phyloP scores from a whole-genome alignment of 2,797 vertebrate genomes.

The Ctenosaura bakeri region DNA sequence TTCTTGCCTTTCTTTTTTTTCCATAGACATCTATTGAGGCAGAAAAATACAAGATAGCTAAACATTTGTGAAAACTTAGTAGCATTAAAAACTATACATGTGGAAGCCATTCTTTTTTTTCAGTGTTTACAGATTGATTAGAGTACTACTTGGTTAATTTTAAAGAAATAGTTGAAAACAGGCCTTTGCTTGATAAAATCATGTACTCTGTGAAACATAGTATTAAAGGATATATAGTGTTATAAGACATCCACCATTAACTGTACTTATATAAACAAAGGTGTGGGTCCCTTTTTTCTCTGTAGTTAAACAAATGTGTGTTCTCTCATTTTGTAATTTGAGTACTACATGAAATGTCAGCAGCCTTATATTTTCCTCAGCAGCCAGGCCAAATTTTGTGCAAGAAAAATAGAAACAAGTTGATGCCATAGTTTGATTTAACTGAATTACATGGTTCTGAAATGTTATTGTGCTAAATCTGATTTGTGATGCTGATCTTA shows the following conservation, averaged over 20 bases:
- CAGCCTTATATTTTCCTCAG: not conserved
- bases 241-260: slow-evolving; percentile 45
- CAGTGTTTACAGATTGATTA: not conserved
- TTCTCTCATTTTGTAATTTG: slow-evolving; percentile 52
- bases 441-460: not conserved
- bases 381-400: not conserved
- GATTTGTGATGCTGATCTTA: slow-evolving; percentile 11
- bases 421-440: not conserved
- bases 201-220: not conserved
- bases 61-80: not conserved
- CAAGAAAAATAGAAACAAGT: not conserved
- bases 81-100: not conserved
- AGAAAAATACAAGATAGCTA: not conserved
- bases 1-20: not conserved
- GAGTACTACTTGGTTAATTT: slow-evolving; percentile 1
- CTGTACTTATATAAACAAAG: slow-evolving; percentile 49
- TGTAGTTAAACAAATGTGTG: slow-evolving; percentile 56
- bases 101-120: not conserved
- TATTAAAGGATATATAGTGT: slow-evolving; percentile 23
- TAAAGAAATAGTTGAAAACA: slow-evolving; percentile 16
- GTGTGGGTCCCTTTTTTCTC: slow-evolving; percentile 57
- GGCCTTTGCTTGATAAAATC: not conserved
- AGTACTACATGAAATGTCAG: slow-evolving; percentile 24
- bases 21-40: not conserved
- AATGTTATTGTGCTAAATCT: slow-evolving; percentile 24